Conservation (phyloP, 2,797 vertebrate genomes). For the Okamejei kenojei region DNA sequence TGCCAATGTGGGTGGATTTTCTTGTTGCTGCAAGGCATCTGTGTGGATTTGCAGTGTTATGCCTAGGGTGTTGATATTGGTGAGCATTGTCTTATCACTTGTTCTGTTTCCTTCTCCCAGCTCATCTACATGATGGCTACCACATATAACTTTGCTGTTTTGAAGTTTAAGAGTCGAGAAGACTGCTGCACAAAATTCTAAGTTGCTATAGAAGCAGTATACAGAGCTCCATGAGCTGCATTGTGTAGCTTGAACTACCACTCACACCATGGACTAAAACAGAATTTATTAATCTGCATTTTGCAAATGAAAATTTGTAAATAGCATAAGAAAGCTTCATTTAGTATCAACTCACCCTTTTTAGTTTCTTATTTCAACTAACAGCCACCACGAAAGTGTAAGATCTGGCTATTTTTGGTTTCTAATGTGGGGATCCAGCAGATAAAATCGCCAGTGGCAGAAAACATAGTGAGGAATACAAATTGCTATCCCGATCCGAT, state of each 20-base stretch:
- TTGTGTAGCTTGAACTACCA: slow-evolving; percentile 73
- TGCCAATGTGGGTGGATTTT: slow-evolving; percentile 10
- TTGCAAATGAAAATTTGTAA: slow-evolving; percentile 77
- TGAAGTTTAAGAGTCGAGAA: slow-evolving; percentile 99
- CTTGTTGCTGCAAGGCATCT: neutral
- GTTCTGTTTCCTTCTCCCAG: slow-evolving; percentile 92
- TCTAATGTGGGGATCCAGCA: slow-evolving; percentile 3
- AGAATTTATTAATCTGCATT: slow-evolving; percentile 69
- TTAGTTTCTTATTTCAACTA: slow-evolving; percentile 30
- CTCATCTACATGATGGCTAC: slow-evolving; percentile 99
- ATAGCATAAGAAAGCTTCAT: slow-evolving; percentile 75
- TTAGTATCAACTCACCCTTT: slow-evolving; percentile 50
- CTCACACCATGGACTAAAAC: slow-evolving; percentile 76
- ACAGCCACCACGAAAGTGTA: slow-evolving; percentile 7
- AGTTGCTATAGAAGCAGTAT: slow-evolving; percentile 61
- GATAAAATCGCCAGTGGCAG: neutral
- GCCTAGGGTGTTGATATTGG: neutral
- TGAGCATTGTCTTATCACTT: slow-evolving; percentile 53
- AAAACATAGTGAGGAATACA: neutral
- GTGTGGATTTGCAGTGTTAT: slow-evolving; percentile 24
- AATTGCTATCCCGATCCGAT: neutral
- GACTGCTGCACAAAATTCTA: slow-evolving; percentile 99
- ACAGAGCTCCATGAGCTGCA: slow-evolving; percentile 58
- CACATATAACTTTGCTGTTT: slow-evolving; percentile 99
- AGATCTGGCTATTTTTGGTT: slow-evolving; percentile 31